Percentiles rank a stretch among this genome's conserved stretches.
phyloP scores from a whole-genome alignment of 2,888 invertebrate species.

The Ornithoptera alexandrae region DNA sequence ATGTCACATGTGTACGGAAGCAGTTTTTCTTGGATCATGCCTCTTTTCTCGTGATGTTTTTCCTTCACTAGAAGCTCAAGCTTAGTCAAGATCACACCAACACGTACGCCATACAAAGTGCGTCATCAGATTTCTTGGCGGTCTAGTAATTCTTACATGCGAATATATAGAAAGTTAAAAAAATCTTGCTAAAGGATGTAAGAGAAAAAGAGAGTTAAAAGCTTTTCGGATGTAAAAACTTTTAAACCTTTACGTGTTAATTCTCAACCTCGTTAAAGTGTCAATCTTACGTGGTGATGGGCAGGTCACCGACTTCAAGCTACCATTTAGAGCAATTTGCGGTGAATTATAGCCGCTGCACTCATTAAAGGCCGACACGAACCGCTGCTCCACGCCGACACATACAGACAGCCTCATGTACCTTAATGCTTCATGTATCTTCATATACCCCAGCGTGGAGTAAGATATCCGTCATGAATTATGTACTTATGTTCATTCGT shows the following conservation, averaged over 20 bases:
- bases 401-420: no score
- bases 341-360: slow-evolving; percentile 43
- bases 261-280: slow-evolving; percentile 11
- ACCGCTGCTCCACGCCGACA: not conserved
- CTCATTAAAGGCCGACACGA: slow-evolving; percentile 29
- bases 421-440: not conserved
- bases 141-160: not conserved
- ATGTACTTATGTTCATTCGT: not conserved
- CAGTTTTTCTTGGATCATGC: no score
- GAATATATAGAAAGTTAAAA: not conserved
- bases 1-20: no score
- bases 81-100: no score
- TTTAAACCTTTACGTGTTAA: slow-evolving; percentile 5
- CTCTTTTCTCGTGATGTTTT: no score
- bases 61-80: no score
- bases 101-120: no score
- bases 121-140: not conserved
- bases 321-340: slow-evolving; percentile 41
- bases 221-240: not conserved
- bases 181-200: not conserved
- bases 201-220: not conserved
- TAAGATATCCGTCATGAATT: slow-evolving; percentile 21
- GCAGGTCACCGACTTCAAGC: slow-evolving; percentile 17
- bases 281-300: slow-evolving; percentile 7
- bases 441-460: slow-evolving; percentile 11